A percentile compares a stretch with the other conserved stretches of the same genome.
Conservation (phyloP, 2,888 invertebrate species). For the Tenodera sinensis region DNA sequence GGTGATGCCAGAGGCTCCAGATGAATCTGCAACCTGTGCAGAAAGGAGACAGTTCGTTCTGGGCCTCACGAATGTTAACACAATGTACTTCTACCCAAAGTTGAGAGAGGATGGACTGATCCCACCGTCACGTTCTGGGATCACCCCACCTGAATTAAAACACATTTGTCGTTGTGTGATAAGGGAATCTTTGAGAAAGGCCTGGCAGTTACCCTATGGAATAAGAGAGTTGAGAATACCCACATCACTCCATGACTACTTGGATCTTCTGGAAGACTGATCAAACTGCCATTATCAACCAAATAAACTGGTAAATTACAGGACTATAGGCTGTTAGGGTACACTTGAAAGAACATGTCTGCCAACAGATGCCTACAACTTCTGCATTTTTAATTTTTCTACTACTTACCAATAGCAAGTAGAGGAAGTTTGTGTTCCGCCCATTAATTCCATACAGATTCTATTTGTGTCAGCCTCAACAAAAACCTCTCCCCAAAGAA, state of each 20-base stretch:
- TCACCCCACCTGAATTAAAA: constrained; percentile 65
- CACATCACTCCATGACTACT: constrained; percentile 60
- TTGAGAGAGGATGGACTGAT: not conserved
- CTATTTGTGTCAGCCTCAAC: too few relatives aligned
- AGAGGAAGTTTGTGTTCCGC: too few relatives aligned
- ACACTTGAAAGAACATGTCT: too few relatives aligned
- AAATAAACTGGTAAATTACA: too few relatives aligned
- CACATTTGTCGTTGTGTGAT: constrained; percentile 72
- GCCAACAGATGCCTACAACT: too few relatives aligned
- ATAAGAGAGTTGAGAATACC: constrained; percentile 64
- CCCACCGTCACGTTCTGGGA: constrained; percentile 52
- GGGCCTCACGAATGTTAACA: not conserved
- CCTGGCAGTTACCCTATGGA: constrained; percentile 71
- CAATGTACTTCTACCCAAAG: not conserved
- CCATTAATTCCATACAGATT: too few relatives aligned
- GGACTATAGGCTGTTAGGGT: too few relatives aligned
- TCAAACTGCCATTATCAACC: not conserved
- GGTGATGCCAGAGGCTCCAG: not conserved
- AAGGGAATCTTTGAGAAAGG: constrained; percentile 60
- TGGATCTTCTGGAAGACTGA: constrained; percentile 69
- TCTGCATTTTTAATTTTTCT: too few relatives aligned
- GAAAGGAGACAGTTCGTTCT: not conserved
- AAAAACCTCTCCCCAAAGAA: too few relatives aligned
- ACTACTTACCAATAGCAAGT: too few relatives aligned
- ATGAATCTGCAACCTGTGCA: not conserved